phyloP scores from a whole-genome alignment of 2,113 vertebrate genomes.

The Scatophagus argus region DNA sequence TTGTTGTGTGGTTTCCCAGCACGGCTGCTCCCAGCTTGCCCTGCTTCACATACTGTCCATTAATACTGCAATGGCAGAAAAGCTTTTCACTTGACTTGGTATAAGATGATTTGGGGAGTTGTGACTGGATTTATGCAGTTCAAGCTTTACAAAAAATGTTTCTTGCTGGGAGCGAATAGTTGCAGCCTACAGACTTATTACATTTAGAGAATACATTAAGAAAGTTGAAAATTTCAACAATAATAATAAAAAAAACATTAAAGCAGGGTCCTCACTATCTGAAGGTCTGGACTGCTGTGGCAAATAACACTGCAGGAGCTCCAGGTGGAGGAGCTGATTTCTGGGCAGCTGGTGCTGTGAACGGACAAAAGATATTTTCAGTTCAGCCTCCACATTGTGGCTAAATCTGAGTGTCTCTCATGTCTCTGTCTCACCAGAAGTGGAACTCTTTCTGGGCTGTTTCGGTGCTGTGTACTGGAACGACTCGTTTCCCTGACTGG shows the following conservation, averaged over 20 bases:
- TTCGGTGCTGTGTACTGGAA: conserved; percentile 98
- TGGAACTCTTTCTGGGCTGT: conserved; percentile 90
- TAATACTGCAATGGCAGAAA: conserved; percentile 80
- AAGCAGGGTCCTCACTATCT: conserved; percentile 88
- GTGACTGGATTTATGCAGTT: neutral
- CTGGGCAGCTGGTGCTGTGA: conserved; percentile 69
- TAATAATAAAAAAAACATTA: neutral
- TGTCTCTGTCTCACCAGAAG: conserved; percentile 80
- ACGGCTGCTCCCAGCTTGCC: conserved; percentile 96
- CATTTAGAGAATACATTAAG: neutral
- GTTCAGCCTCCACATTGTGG: neutral
- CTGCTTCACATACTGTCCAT: conserved; percentile 94
- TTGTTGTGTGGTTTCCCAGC: conserved; percentile 89
- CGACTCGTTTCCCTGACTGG: conserved; percentile 91
- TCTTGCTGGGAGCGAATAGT: neutral
- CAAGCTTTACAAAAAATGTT: neutral
- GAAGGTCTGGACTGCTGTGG: conserved; percentile 90
- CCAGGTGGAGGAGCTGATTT: conserved; percentile 77
- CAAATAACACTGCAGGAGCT: conserved; percentile 85
- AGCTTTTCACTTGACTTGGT: neutral
- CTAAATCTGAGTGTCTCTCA: neutral
- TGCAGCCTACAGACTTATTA: neutral
- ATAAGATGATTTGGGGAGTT: neutral
- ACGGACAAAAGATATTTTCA: conserved; percentile 3
- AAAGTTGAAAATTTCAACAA: neutral